These are phyloP conservation scores for Ptychodera flava DNA, from an alignment of 35 echinoderm and acorn worm genomes.

Conservation along the genomic window DNA sequence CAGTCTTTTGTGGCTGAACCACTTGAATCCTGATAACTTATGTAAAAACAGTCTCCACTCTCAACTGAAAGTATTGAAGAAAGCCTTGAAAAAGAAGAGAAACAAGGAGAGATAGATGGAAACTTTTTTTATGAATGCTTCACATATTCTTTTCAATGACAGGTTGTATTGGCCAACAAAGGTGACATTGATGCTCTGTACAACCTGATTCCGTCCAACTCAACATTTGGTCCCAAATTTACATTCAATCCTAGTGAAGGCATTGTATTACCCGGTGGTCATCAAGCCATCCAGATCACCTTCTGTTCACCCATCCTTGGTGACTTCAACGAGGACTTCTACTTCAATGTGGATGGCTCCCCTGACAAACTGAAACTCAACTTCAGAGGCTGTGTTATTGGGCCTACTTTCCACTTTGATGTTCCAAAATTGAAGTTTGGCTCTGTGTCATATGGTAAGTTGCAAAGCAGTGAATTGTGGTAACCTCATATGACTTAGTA, in stretches of 20 bases:
- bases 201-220: slow-evolving; percentile 46
- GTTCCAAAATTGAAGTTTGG: slow-evolving; percentile 89
- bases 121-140: no score
- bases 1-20: no score
- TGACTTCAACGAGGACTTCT: slow-evolving; percentile 87
- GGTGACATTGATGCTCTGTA: slow-evolving; percentile 93
- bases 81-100: no score
- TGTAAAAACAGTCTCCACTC: no score
- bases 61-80: no score
- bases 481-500: no score
- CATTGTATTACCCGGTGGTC: slow-evolving; percentile 51
- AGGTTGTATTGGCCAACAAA: slow-evolving; percentile 87
- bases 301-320: slow-evolving; percentile 89
- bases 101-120: no score
- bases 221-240: slow-evolving; percentile 89
- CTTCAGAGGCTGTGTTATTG: slow-evolving; percentile 91
- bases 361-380: slow-evolving; percentile 69
- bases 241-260: slow-evolving; percentile 80
- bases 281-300: slow-evolving; percentile 83
- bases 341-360: slow-evolving; percentile 63
- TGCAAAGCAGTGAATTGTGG: neutral
- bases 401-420: slow-evolving; percentile 99
- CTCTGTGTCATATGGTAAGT: slow-evolving; percentile 91
- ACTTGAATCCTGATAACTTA: no score
- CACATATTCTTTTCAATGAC: no score